Conservation (phyloP, 2,113 vertebrate species). For the Electrona antarctica region DNA sequence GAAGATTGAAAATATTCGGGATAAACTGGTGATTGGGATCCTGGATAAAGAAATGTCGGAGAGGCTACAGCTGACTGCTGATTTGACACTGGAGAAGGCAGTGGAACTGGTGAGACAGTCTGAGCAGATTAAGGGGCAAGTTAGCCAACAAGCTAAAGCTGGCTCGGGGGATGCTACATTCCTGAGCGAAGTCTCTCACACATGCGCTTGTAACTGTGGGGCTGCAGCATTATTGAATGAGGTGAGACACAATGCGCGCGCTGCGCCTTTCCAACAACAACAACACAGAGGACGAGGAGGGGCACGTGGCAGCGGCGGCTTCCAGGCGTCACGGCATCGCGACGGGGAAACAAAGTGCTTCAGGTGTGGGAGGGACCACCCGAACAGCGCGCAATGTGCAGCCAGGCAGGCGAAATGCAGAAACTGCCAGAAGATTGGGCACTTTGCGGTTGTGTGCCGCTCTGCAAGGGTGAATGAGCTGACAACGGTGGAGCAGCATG, state of each 20-base stretch:
- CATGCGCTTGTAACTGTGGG: no score
- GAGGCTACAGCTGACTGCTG: constrained; percentile 12
- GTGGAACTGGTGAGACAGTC: not conserved
- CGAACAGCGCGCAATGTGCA: not conserved
- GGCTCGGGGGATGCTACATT: not conserved
- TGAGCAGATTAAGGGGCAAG: not conserved
- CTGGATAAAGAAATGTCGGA: constrained; percentile 17
- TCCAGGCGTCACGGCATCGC: not conserved
- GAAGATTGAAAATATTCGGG: constrained; percentile 22
- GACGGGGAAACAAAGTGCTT: no score
- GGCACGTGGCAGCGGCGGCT: not conserved
- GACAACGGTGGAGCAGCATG: not conserved
- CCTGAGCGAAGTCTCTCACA: not conserved
- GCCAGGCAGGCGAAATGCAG: not conserved
- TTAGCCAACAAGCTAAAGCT: constrained; percentile 8
- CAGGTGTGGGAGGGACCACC: not conserved
- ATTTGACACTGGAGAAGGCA: constrained; percentile 1
- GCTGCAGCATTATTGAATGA: no score
- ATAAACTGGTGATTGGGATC: constrained; percentile 7
- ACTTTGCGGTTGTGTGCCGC: not conserved
- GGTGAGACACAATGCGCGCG: not conserved
- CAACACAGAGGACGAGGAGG: not conserved
- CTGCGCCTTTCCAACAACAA: not conserved
- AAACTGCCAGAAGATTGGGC: constrained; percentile 2
- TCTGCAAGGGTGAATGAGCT: constrained; percentile 2